Conservation (phyloP, 2,888 invertebrate genomes). For the Baccha elongata region DNA sequence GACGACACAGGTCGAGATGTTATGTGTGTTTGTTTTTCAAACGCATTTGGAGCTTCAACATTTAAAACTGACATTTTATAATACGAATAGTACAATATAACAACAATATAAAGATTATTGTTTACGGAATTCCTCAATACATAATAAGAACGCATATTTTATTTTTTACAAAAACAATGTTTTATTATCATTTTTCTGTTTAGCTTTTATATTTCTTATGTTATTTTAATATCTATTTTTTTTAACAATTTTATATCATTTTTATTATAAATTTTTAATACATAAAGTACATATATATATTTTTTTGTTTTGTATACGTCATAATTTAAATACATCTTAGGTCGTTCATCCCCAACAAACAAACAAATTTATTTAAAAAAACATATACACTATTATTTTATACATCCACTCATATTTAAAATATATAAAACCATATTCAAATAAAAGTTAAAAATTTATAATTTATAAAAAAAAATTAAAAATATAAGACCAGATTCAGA, state of each 20-base stretch:
- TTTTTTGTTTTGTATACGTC: conserved; percentile 47
- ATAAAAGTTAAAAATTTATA: conserved; percentile 10
- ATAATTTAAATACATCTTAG: conserved; percentile 62
- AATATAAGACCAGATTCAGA: conserved; percentile 63
- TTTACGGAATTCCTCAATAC: too few species aligned
- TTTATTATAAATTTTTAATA: conserved; percentile 33
- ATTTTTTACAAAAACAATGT: conserved; percentile 66
- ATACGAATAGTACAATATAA: too few species aligned
- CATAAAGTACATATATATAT: conserved; percentile 50
- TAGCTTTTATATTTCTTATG: conserved; percentile 51
- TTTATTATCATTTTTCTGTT: conserved; percentile 59
- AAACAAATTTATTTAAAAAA: conserved; percentile 26
- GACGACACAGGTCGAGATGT: too few species aligned
- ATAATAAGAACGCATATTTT: not conserved
- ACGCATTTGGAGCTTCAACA: too few species aligned
- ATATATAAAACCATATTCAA: conserved; percentile 15
- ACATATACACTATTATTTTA: conserved; percentile 4
- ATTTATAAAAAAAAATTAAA: conserved; percentile 8
- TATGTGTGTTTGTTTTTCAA: too few species aligned
- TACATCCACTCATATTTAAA: conserved; percentile 21
- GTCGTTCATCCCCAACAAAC: conserved; percentile 34
- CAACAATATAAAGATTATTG: too few species aligned
- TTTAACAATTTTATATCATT: conserved; percentile 63
- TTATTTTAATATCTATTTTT: conserved; percentile 53
- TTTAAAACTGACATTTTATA: too few species aligned